Evolutionary conservation across 2,797 vertebrate genomes (phyloP).

Genomic region (Liparis tanakae): DNA sequence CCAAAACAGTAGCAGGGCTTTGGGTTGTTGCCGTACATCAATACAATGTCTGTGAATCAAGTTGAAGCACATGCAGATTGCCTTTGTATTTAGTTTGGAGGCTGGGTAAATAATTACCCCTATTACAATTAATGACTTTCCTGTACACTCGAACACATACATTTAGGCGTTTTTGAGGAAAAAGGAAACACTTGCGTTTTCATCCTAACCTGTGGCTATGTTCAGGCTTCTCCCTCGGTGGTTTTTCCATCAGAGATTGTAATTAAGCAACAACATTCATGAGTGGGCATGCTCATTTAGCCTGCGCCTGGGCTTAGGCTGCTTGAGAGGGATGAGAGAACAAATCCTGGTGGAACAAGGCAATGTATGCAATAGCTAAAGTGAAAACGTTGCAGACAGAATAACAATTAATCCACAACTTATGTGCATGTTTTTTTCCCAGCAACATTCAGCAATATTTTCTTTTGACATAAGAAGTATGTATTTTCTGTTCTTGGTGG

Average conservation of each 20-base stretch:
- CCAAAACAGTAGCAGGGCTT: slow-evolving; percentile 33
- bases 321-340: slow-evolving; percentile 76
- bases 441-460: slow-evolving; percentile 12
- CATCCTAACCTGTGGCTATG: slow-evolving; percentile 25
- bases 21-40: slow-evolving; percentile 20
- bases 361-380: slow-evolving; percentile 57
- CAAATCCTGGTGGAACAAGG: slow-evolving; percentile 75
- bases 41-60: slow-evolving; percentile 52
- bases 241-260: slow-evolving; percentile 77
- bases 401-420: slow-evolving; percentile 69
- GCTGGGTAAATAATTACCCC: background rate
- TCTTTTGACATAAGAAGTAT: slow-evolving; percentile 6
- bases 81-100: slow-evolving; percentile 23
- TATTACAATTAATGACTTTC: slow-evolving; percentile 56
- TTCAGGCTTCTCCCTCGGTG: slow-evolving; percentile 59
- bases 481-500: background rate
- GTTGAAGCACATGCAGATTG: slow-evolving; percentile 26
- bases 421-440: background rate
- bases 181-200: slow-evolving; percentile 31
- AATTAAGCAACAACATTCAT: slow-evolving; percentile 81
- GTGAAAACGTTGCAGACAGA: slow-evolving; percentile 60
- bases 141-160: slow-evolving; percentile 58
- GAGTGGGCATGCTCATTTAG: slow-evolving; percentile 78
- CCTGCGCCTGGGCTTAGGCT: slow-evolving; percentile 64
- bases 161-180: slow-evolving; percentile 26